phyloP scores from a whole-genome alignment of 1,140 invertebrate genomes.

The Agrypnia vestita region DNA sequence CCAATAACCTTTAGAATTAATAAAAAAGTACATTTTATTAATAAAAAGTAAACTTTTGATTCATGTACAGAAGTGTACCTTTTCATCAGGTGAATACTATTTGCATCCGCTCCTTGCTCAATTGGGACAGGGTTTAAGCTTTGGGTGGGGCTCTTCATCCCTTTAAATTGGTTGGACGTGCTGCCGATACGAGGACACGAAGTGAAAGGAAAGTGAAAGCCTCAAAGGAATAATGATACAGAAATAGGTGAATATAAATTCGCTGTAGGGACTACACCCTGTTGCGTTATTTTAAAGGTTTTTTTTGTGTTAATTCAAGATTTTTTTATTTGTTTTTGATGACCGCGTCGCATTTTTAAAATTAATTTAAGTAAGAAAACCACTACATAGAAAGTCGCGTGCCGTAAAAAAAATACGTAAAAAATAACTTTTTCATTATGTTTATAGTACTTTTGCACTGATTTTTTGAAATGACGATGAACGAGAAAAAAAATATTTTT shows the following conservation, averaged over 20 bases:
- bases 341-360: no score
- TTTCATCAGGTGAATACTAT: neutral
- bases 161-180: slow-evolving; percentile 28
- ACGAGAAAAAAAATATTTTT: no score
- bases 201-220: neutral
- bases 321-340: no score
- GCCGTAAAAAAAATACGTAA: no score
- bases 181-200: neutral
- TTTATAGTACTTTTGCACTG: no score
- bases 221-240: neutral
- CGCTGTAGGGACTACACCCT: neutral
- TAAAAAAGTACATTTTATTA: neutral
- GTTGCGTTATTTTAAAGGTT: no score
- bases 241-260: slow-evolving; percentile 3
- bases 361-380: no score
- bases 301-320: no score
- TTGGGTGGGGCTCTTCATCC: slow-evolving; percentile 13
- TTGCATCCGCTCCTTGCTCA: neutral
- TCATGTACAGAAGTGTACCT: neutral
- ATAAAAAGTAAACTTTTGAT: neutral
- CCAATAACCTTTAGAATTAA: neutral
- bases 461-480: no score
- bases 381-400: no score
- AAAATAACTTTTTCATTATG: no score
- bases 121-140: neutral